phyloP scores from a whole-genome alignment of 2,797 vertebrate genomes.

The Cynopterus sphinx region DNA sequence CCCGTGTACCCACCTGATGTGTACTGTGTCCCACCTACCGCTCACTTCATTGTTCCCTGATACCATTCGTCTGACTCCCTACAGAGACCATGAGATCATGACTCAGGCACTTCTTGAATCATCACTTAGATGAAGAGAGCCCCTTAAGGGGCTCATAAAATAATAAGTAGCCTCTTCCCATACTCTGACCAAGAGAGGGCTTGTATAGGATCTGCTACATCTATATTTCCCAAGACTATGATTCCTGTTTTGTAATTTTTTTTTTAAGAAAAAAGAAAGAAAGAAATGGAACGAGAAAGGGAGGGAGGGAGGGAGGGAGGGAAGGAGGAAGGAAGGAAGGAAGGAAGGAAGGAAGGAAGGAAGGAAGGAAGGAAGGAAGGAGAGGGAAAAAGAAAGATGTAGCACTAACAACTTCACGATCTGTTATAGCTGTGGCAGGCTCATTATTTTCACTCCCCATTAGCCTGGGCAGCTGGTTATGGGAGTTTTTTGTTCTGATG shows the following conservation, averaged over 20 bases:
- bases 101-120: neutral
- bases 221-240: too few relatives aligned
- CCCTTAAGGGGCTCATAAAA: neutral
- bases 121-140: neutral
- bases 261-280: neutral
- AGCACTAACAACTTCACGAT: neutral
- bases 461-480: neutral
- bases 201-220: neutral
- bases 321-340: too few relatives aligned
- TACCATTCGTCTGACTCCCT: too few relatives aligned
- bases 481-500: neutral
- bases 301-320: too few relatives aligned
- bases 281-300: neutral
- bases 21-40: neutral
- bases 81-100: neutral
- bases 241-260: neutral
- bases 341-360: rapidly evolving
- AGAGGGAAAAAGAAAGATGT: too few relatives aligned
- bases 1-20: neutral
- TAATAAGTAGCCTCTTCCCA: neutral
- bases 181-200: neutral
- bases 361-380: rapidly evolving
- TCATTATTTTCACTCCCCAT: neutral
- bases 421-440: neutral
- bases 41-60: rapidly evolving